Base-by-base conservation (phyloP, 2,113 vertebrate genomes). In the Coturnix japonica region DNA sequence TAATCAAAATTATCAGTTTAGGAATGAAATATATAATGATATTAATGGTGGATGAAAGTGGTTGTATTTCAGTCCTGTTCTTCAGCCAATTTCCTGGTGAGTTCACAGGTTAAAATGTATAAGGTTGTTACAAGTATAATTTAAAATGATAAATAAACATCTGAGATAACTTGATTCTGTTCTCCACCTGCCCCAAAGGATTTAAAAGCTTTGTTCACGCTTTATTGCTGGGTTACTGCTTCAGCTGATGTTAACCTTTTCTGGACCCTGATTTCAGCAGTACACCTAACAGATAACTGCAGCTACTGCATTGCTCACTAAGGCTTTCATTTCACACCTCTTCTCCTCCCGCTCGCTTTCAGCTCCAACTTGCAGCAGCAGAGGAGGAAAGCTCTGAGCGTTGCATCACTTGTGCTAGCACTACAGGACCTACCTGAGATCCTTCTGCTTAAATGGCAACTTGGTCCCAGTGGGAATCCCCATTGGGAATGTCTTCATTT, bases 201-300 rank as follows among this genome's bases (percentile, higher is more conserved):
- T 76, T 88, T 80, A 87, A 87, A 76, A 2, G 20, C 26, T 49
- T 69, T 72, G 53, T 53, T 91, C 53, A 21, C 43, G 65, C 54
- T 69, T 87, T 72, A 81, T 41, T 93, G 63, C 81, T 88, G 75
- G 81, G 64, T 90, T 95, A 79, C 63, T 89, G 39, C 86, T 91
- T 96, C 86, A 85, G 77, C 88, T 91, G 66, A 57, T 81, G 46
- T 53, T 92, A 84, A 69, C 15, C 3, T 79, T 89, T 84, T 83
- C 70, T 86, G 86, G 43, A 64, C 79, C 22, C 77, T 53, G 33
- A 59, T 86, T 83, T 70, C n/a, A 41, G 53, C 85, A 90, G 87
- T 81, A 57, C 18, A 69, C 23, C 81, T 69, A 90, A 72, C 81
- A 75, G 53, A 84, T 93, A 84, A 67, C 77, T 81, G 73, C 2